phyloP scores from a whole-genome alignment of 2,888 invertebrate genomes.

The Herminia tarsipennalis region DNA sequence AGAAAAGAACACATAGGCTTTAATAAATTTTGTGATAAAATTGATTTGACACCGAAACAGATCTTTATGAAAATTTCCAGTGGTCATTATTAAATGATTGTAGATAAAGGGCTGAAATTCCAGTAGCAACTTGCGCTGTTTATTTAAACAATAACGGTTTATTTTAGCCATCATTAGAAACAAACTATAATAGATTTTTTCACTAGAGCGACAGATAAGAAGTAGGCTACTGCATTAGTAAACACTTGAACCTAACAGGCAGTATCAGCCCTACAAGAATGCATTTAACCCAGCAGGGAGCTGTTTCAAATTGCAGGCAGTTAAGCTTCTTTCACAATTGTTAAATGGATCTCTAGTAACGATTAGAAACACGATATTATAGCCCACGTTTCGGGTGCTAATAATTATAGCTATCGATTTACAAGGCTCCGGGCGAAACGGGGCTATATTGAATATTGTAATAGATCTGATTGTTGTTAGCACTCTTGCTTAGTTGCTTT shows the following conservation, averaged over 20 bases:
- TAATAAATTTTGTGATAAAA: no score
- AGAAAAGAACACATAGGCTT: no score
- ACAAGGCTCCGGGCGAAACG: conserved; percentile 26
- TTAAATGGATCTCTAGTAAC: conserved; percentile 35
- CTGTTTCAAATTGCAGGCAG: conserved; percentile 27
- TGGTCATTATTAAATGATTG: no score
- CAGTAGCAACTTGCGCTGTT: no score
- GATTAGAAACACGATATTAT: conserved; percentile 42
- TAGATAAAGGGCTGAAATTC: no score
- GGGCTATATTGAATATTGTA: conserved; percentile 29
- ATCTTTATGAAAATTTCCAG: no score
- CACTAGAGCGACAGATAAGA: background rate
- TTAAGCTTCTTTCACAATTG: conserved; percentile 43
- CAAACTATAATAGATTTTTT: background rate
- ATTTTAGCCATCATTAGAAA: no score
- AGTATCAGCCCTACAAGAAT: conserved; percentile 17
- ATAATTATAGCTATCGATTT: conserved; percentile 40
- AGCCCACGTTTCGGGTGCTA: conserved; percentile 42
- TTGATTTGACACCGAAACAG: no score
- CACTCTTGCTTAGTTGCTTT: conserved; percentile 6
- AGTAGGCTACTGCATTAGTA: no score
- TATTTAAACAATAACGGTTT: no score
- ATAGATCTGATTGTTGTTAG: conserved; percentile 30
- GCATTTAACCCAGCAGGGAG: conserved; percentile 35
- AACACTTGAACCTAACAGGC: background rate